Evolutionary conservation across 1,140 invertebrate species (phyloP), one percentile per base, ranked within the genome.

Genomic region (Gonioctena quinquepunctata): DNA sequence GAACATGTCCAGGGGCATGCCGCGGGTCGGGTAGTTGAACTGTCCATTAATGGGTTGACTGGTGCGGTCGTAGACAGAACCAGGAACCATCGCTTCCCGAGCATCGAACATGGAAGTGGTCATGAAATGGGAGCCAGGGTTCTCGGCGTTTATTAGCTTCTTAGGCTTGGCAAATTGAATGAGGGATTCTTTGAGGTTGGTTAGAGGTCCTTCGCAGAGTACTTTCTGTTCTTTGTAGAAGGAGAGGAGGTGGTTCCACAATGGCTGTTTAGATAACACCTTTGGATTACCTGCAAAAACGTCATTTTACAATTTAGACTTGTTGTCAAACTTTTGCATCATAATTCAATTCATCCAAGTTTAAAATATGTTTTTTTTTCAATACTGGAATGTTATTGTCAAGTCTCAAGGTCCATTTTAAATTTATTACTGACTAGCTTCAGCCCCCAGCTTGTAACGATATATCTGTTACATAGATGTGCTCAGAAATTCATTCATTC

Each of bases 91-190:
- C 0, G 93, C 94, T 83, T 96, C 94, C 63, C 94, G 86, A 3
- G 93, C 95, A 83, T 96, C 94, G 80, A 94, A 98, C 89, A 96
- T 96, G 7, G 94, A 94, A 18, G 94, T 97, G 13, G 93, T 94
- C 96, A 98, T 98, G 78, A 98, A 99, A 79, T 98, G 95, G 1
- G 94, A 95, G 1, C 96, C 97, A 2, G 97, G 96, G 84, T 99
- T 99, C 22, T 94, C 89, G 1, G 93, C 90, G 84, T 99, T 98
- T 1, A 97, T 90, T 25, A 99, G 86, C 81, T 97, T 96, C 82
- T 97, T 96, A 5, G 97, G 97, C 84, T 99, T 99, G 6, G 96
- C 94, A 81, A 99, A 98, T 81, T 97, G 96, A 54, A 99, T 97
- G 80, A 96, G 89, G 0, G 95, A 97, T 81, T 99, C 96, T 82